Percentiles rank a stretch among this genome's conserved stretches.
Conservation (phyloP, 2,888 invertebrate species). For the Microctonus aethiopoides region DNA sequence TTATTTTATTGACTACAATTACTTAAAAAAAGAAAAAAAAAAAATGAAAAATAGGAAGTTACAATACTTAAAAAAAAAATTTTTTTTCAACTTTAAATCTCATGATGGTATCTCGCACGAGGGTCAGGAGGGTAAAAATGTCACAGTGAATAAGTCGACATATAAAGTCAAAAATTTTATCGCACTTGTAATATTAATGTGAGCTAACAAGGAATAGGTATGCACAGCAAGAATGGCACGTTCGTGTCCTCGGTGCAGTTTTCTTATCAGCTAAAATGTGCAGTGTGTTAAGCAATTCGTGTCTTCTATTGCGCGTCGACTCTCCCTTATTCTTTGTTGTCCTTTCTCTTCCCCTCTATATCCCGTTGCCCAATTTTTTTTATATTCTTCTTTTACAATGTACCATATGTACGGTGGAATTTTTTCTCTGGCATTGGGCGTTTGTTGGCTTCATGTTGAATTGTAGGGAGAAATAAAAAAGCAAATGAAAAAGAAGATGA, state of each 20-base stretch:
- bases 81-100: not conserved
- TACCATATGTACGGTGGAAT: not conserved
- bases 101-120: not conserved
- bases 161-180: constrained; percentile 33
- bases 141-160: constrained; percentile 20
- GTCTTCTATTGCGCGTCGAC: constrained; percentile 22
- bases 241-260: constrained; percentile 37
- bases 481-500: not conserved
- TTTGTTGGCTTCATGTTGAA: not conserved
- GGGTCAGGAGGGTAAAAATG: constrained; percentile 1
- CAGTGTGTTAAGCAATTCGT: constrained; percentile 36
- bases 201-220: constrained; percentile 35
- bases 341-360: constrained; percentile 5
- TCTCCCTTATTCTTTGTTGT: constrained; percentile 11
- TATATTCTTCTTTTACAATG: not conserved
- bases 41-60: no score
- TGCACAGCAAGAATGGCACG: constrained; percentile 37
- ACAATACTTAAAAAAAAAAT: no score
- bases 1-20: no score
- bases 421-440: not conserved
- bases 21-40: no score
- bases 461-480: not conserved
- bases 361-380: not conserved
- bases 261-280: constrained; percentile 36
- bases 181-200: constrained; percentile 33